Evolutionary conservation across 2,797 vertebrate genomes (phyloP), one percentile per base, ranked within the genome.

Genomic region (Poeciliopsis presidionis): DNA sequence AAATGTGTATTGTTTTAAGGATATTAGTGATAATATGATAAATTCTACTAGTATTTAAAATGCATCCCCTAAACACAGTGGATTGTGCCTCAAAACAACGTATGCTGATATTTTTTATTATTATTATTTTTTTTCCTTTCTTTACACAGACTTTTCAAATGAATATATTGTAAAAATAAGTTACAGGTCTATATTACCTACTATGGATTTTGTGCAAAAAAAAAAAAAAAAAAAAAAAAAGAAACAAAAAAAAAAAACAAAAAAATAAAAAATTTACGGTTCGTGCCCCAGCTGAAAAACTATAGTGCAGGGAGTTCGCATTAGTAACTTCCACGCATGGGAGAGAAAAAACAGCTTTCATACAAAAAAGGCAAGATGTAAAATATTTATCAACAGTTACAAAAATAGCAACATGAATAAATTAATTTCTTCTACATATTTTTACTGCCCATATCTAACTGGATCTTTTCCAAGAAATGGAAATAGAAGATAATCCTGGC

Each of bases 361-460:
- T 90, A 94, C 91, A 90, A 93, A 92, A 94, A 93, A 93, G 90
- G 86, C 86, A 89, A 92, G 84, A 86, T 90, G 90, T 91, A 90
- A 94, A 95, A 95, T 94, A 93, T 94, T 93, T 93, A 93, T 89
- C 91, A 92, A 94, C 90, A 93, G 92, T 93, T 95, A 95, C 88
- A 95, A 95, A 95, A 95, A 95, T 94, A 95, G 92, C 81, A 90
- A 94, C 90, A 94, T 92, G 92, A 95, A 96, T 95, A 95, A 96
- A 95, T 96, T 94, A 95, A 92, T 95, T 92, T 92, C 83, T 91
- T 93, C 93, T 93, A 92, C 89, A 89, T 90, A 90, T 93, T 84
- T 88, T 90, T 81, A 76, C 86, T 87, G 85, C 77, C 80, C 78
- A 70, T 74, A 86, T 69, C 77, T 81, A 81, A 28, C 71, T 70